These are phyloP conservation scores for Columbina picui DNA, from an alignment of 2,113 vertebrate genomes.

Conservation along the genomic window DNA sequence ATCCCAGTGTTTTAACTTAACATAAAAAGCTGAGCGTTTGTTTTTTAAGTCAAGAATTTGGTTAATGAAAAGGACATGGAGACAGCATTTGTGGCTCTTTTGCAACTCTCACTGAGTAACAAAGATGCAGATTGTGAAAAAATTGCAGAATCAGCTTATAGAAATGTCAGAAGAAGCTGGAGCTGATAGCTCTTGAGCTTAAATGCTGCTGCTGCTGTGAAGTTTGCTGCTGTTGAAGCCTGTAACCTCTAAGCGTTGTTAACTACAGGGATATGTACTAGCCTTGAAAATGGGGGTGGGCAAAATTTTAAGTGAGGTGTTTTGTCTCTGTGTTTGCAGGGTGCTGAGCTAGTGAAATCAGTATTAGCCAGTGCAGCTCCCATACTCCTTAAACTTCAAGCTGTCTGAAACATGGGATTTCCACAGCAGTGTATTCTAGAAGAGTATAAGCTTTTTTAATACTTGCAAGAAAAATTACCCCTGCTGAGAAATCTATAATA, in stretches of 20 bases:
- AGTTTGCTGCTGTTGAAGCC: background rate
- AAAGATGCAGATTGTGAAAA: background rate
- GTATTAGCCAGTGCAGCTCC: background rate
- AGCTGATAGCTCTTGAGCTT: background rate
- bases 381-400: background rate
- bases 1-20: background rate
- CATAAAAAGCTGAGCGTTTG: background rate
- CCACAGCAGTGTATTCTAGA: background rate
- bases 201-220: background rate
- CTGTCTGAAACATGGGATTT: conserved; percentile 13
- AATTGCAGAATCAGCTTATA: background rate
- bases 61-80: background rate
- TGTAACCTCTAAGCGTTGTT: background rate
- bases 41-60: background rate
- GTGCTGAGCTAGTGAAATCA: background rate
- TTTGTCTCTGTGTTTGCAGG: background rate
- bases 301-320: background rate
- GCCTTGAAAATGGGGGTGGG: background rate
- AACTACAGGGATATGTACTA: background rate
- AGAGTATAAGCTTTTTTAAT: background rate
- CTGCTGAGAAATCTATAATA: conserved; percentile 48
- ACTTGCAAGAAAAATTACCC: background rate
- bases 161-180: background rate
- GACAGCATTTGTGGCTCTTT: background rate
- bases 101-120: background rate